phyloP scores from a whole-genome alignment of 2,797 vertebrate species.

The Oreochromis mossambicus region DNA sequence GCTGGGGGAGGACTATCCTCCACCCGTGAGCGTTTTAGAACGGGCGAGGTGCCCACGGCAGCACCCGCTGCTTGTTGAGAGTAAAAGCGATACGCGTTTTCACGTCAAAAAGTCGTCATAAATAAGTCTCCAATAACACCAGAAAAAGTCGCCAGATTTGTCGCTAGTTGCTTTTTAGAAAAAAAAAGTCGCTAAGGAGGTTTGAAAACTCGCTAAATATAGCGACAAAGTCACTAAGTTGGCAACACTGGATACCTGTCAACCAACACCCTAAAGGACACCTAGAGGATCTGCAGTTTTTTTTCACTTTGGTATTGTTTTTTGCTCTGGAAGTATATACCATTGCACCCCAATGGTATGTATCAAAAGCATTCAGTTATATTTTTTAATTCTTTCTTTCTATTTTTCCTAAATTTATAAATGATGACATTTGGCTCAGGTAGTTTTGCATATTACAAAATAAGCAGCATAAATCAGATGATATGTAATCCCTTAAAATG shows the following conservation, averaged over 20 bases:
- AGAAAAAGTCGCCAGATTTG: too few species aligned
- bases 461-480: conserved; percentile 5
- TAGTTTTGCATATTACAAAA: conserved; percentile 2
- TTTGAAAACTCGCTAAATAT: too few species aligned
- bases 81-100: too few species aligned
- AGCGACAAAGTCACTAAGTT: too few species aligned
- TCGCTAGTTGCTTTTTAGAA: too few species aligned
- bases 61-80: too few species aligned
- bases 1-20: too few species aligned
- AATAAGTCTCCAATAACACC: too few species aligned
- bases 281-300: not conserved
- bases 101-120: too few species aligned
- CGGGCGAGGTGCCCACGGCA: too few species aligned
- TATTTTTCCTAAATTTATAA: not conserved
- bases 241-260: not conserved
- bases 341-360: not conserved
- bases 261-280: not conserved
- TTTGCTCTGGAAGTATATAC: not conserved
- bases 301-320: not conserved
- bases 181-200: too few species aligned
- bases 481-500: not conserved
- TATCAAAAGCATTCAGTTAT: not conserved
- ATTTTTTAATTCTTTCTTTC: not conserved
- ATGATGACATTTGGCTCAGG: not conserved
- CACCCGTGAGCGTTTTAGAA: too few species aligned